phyloP scores from a whole-genome alignment of 1,140 invertebrate species.

The Orussus abietinus region DNA sequence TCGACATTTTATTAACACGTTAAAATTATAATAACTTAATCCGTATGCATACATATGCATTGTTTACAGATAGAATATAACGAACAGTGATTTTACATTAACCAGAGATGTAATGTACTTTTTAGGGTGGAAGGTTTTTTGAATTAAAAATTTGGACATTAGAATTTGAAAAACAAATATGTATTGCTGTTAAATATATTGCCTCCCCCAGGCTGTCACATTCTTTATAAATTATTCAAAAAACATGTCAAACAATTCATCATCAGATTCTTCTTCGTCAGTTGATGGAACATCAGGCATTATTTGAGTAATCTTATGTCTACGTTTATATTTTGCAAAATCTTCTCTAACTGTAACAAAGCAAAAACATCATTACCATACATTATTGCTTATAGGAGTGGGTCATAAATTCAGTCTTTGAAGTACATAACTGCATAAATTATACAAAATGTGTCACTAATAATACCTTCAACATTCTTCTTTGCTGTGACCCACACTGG shows the following conservation, averaged over 20 bases:
- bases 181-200: conserved; percentile 3
- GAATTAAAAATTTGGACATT: not conserved
- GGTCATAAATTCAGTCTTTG: not conserved
- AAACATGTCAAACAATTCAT: conserved; percentile 24
- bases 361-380: not conserved
- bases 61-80: too few relatives aligned
- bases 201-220: not conserved
- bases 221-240: conserved; percentile 5
- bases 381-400: not conserved
- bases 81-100: conserved; percentile 2
- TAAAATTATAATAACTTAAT: too few relatives aligned
- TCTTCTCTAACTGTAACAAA: not conserved
- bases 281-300: conserved; percentile 27
- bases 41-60: too few relatives aligned
- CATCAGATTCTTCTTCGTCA: conserved; percentile 37
- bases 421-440: not conserved
- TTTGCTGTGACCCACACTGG: conserved; percentile 11
- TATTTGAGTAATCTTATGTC: conserved; percentile 27
- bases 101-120: not conserved
- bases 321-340: conserved; percentile 29
- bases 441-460: not conserved
- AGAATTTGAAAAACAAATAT: conserved; percentile 1
- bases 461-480: too few relatives aligned
- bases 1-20: too few relatives aligned
- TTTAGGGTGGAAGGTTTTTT: not conserved